Base-by-base conservation (phyloP, 2,797 vertebrate genomes). In the Epinephelus coioides region DNA sequence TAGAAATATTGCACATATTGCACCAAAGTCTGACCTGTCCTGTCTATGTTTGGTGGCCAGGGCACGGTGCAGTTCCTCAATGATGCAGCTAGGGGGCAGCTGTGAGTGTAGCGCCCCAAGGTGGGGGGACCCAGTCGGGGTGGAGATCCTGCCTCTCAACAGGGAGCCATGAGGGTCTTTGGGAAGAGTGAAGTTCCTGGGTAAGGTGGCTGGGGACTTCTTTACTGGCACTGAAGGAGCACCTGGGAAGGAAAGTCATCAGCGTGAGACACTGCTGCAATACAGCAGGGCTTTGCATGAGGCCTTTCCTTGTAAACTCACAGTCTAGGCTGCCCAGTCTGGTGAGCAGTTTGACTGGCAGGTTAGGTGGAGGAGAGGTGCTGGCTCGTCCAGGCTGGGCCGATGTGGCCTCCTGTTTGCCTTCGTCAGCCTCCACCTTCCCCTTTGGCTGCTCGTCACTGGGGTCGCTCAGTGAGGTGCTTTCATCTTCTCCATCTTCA, bases 41-140 rank as follows among this genome's bases (percentile, higher is more conserved):
- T 98, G 97, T 50, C 97, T 96, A 73, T 99, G 98, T 90, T 99
- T 99, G 66, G 96, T 97, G 87, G 98, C 98, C 88, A 99, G 94
- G 0, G 98, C 97, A 2, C 98, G 95, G 92, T 99, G 98, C 73
- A 99, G 95, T 89, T 99, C 98, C 89, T 99, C 98, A 3, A 99
- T 99, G 92, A 99, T 97, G 79, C 97, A 97, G 94, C 97, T 99
- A 55, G 97, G 97, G 54, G 97, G 97, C 90, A 98, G 95, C 69
- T 96, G 97, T 67, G 96, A 93, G 86, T 98, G 97, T 60, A 98
- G 87, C 69, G 94, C 78, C 66, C 96, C 94, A 2, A 97, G 94
- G 87, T 97, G 97, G 13, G 98, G 98, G 55, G 98, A 99, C n/a
- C 97, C 96, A 0, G 96, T 96, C 1, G 95, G 95, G 40, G 97